Conservation (phyloP, 2,797 vertebrate genomes). For the Hydrolagus colliei region DNA sequence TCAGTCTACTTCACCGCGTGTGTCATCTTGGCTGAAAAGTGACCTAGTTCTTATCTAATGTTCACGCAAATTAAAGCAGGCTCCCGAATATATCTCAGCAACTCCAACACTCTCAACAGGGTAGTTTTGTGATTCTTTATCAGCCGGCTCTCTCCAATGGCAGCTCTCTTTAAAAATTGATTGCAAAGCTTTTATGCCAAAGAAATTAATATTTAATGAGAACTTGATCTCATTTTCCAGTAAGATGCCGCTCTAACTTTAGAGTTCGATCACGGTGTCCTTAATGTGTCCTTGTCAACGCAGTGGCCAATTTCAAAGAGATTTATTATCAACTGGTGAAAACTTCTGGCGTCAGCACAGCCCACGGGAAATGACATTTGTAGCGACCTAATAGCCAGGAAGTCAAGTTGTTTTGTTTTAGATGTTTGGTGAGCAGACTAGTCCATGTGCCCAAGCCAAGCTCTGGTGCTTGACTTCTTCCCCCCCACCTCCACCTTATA, state of each 20-base stretch:
- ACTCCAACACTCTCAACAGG: no score
- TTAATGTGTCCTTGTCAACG: not conserved
- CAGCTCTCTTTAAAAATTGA: conserved; percentile 1
- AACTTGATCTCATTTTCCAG: conserved; percentile 13
- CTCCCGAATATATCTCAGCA: no score
- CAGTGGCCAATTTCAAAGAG: conserved; percentile 5
- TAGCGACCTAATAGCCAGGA: no score
- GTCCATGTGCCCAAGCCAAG: no score
- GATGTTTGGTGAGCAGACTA: no score
- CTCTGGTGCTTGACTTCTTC: not conserved
- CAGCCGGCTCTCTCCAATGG: not conserved
- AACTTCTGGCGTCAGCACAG: not conserved
- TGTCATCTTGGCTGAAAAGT: no score
- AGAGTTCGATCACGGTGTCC: not conserved
- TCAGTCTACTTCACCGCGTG: no score
- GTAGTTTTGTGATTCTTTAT: no score
- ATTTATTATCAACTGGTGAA: not conserved
- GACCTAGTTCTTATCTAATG: no score
- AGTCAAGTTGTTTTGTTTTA: no score
- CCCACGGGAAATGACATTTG: no score
- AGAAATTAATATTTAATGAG: conserved; percentile 31
- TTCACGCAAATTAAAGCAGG: no score
- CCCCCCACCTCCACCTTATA: not conserved
- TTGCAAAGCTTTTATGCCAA: not conserved
- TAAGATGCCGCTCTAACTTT: conserved; percentile 15